These are phyloP conservation scores for Prochilodus magdalenae DNA, from an alignment of 2,113 vertebrate species.

Conservation along the genomic window DNA sequence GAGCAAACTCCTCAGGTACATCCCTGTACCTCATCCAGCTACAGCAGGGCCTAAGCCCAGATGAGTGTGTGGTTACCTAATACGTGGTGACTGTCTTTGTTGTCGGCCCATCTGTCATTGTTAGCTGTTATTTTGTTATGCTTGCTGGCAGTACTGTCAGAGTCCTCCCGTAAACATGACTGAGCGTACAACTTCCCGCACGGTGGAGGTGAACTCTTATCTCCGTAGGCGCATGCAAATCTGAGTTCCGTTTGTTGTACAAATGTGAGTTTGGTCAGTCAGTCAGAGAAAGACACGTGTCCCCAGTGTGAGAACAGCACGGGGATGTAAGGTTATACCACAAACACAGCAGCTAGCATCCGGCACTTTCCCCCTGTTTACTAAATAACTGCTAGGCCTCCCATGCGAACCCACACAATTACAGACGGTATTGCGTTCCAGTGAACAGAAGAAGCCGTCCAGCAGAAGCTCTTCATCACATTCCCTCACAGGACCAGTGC, in stretches of 20 bases:
- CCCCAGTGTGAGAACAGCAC: background rate
- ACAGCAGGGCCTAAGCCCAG: too few species aligned
- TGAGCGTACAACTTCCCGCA: background rate
- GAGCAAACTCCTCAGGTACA: too few species aligned
- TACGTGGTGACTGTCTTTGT: too few species aligned
- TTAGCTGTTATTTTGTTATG: background rate
- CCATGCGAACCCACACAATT: too few species aligned
- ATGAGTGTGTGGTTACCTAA: too few species aligned
- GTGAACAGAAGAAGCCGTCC: background rate
- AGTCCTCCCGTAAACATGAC: background rate
- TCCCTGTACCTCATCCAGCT: too few species aligned
- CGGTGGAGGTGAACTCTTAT: background rate
- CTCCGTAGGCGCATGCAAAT: background rate
- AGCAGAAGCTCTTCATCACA: background rate
- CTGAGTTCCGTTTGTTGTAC: background rate
- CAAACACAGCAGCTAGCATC: slow-evolving; percentile 8
- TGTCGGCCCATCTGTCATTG: too few species aligned
- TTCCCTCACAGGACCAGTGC: background rate
- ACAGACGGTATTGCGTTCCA: too few species aligned
- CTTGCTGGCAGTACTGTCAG: background rate
- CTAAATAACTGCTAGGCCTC: slow-evolving; percentile 1
- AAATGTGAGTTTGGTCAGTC: background rate
- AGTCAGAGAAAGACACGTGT: background rate
- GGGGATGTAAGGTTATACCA: slow-evolving; percentile 22
- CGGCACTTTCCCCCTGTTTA: background rate